phyloP scores from a whole-genome alignment of 2,797 vertebrate genomes.

The Melanogrammus aeglefinus region DNA sequence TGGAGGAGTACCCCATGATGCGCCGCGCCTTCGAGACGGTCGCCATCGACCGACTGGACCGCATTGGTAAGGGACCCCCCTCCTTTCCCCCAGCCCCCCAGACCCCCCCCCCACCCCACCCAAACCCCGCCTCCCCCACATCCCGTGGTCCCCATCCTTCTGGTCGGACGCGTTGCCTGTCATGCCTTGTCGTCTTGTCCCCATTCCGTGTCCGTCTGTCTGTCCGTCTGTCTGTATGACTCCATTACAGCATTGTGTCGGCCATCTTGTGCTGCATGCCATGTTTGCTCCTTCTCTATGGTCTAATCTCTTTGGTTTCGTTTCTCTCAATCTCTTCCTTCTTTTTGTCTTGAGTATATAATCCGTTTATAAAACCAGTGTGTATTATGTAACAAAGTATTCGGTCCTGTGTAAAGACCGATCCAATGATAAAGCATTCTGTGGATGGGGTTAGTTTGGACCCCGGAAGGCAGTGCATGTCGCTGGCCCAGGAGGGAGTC shows the following conservation, averaged over 20 bases:
- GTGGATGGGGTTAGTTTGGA: slow-evolving; percentile 61
- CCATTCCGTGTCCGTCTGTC: slow-evolving; percentile 49
- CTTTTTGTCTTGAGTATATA: slow-evolving; percentile 48
- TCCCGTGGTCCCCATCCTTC: slow-evolving; percentile 42
- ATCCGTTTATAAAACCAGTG: slow-evolving; percentile 30
- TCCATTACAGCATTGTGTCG: slow-evolving; percentile 73
- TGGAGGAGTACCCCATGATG: slow-evolving; percentile 99
- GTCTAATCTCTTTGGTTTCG: background rate
- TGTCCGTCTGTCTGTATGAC: slow-evolving; percentile 43
- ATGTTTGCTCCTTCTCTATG: slow-evolving; percentile 55
- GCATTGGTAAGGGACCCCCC: slow-evolving; percentile 85
- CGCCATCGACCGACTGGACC: slow-evolving; percentile 93
- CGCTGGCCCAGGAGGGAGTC: slow-evolving; percentile 71
- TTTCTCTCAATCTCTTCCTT: background rate
- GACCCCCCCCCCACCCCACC: slow-evolving; percentile 4
- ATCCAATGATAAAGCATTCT: slow-evolving; percentile 49
- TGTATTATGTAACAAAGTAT: background rate
- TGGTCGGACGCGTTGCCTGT: slow-evolving; percentile 65
- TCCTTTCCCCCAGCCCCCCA: background rate
- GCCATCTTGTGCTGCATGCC: slow-evolving; percentile 79
- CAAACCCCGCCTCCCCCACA: background rate
- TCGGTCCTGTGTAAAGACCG: background rate
- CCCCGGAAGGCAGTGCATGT: slow-evolving; percentile 78
- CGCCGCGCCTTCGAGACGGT: slow-evolving; percentile 95
- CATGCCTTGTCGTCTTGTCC: slow-evolving; percentile 69